These are phyloP conservation scores for Piaya cayana DNA, from an alignment of 2,113 vertebrate species.

Conservation along the genomic window DNA sequence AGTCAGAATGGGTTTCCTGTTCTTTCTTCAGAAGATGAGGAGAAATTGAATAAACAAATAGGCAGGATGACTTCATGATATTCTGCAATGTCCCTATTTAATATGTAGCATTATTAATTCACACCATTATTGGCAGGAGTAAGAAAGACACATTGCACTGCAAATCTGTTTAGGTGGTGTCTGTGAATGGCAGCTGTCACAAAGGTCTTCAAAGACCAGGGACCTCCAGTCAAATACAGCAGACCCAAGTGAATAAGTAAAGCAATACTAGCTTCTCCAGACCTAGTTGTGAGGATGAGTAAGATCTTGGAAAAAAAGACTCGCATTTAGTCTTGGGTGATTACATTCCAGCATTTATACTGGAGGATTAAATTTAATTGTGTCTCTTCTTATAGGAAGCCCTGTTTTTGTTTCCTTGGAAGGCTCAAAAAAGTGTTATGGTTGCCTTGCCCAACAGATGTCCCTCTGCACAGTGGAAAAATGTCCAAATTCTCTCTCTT, in stretches of 20 bases:
- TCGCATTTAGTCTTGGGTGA: neutral
- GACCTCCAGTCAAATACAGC: neutral
- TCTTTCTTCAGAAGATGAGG: neutral
- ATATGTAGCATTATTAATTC: neutral
- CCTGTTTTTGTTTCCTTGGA: neutral
- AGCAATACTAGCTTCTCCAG: neutral
- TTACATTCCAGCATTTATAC: neutral
- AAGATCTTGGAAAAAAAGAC: neutral
- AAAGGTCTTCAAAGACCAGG: neutral
- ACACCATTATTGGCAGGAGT: neutral
- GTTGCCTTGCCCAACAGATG: neutral
- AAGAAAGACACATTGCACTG: neutral
- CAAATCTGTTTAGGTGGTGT: neutral
- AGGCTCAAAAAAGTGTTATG: neutral
- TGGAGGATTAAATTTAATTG: neutral
- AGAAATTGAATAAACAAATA: neutral
- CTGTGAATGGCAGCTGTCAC: neutral
- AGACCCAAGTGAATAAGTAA: neutral
- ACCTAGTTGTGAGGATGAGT: neutral
- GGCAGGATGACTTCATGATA: neutral
- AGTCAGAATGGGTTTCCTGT: neutral
- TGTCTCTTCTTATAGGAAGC: neutral
- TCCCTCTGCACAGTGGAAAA: neutral
- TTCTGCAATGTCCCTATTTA: neutral
- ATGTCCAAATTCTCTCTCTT: neutral